Conservation (phyloP, 2,113 vertebrate genomes). For the Candoia aspera region DNA sequence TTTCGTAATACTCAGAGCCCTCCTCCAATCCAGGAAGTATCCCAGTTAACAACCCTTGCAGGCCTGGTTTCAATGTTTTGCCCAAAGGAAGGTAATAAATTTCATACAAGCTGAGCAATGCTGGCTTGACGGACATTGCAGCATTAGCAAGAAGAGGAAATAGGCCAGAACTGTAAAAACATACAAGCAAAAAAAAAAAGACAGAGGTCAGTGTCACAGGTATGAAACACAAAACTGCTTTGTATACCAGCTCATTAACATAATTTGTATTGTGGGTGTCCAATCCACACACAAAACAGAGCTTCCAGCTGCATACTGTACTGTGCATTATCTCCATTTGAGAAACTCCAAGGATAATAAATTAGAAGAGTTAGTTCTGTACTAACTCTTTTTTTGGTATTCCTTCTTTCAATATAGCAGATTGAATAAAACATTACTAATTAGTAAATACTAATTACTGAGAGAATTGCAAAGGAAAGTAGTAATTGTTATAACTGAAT, state of each 20-base stretch:
- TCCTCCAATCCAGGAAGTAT: slow-evolving; percentile 96
- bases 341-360: neutral
- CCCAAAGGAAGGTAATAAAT: slow-evolving; percentile 96
- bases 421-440: neutral
- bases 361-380: no score
- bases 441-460: no score
- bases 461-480: no score
- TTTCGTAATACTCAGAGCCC: slow-evolving; percentile 97
- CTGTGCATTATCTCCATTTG: neutral
- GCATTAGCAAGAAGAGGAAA: slow-evolving; percentile 98
- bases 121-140: slow-evolving; percentile 98
- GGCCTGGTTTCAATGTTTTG: slow-evolving; percentile 95
- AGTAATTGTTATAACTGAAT: no score
- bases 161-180: slow-evolving; percentile 86
- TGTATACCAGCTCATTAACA: neutral
- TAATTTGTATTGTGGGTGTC: neutral
- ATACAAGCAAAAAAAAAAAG: neutral
- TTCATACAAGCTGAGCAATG: slow-evolving; percentile 92
- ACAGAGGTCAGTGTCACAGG: neutral
- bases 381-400: neutral
- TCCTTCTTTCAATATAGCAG: neutral
- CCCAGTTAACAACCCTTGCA: slow-evolving; percentile 94
- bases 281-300: neutral
- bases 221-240: neutral
- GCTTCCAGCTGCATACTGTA: neutral